Conservation (phyloP, 2,888 invertebrate species). For the Falcaria lacertinaria region DNA sequence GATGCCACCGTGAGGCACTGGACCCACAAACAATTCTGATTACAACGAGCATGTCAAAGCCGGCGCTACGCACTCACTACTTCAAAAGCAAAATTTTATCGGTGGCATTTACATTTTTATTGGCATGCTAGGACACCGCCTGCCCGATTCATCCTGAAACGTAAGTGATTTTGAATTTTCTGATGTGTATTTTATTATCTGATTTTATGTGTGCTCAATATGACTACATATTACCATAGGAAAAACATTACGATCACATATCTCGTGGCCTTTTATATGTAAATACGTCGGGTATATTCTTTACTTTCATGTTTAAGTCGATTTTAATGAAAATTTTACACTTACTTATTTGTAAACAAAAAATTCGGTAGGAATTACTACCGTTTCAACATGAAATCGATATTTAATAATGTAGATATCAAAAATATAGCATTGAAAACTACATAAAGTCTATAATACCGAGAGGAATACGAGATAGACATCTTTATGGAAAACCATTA, state of each 20-base stretch:
- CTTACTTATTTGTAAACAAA: no score
- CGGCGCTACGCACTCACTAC: slow-evolving; percentile 43
- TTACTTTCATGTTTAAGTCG: not conserved
- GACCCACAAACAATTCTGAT: slow-evolving; percentile 56
- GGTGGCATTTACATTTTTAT: slow-evolving; percentile 77
- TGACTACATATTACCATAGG: slow-evolving; percentile 67
- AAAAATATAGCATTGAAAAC: not conserved
- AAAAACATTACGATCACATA: slow-evolving; percentile 59
- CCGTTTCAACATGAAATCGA: no score
- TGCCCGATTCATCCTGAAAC: slow-evolving; percentile 63
- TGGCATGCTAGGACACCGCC: slow-evolving; percentile 73
- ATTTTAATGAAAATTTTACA: not conserved
- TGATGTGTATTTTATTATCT: slow-evolving; percentile 78
- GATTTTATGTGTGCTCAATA: slow-evolving; percentile 74
- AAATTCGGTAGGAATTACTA: no score
- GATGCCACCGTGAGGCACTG: slow-evolving; percentile 25
- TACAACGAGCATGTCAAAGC: slow-evolving; percentile 69
- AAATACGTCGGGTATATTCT: not conserved
- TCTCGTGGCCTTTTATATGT: slow-evolving; percentile 36
- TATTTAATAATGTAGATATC: not conserved
- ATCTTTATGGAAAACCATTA: slow-evolving; percentile 58
- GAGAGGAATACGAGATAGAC: slow-evolving; percentile 39
- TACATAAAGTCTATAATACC: slow-evolving; percentile 21
- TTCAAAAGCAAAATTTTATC: slow-evolving; percentile 78
- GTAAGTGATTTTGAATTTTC: slow-evolving; percentile 80